phyloP scores from a whole-genome alignment of 2,113 vertebrate genomes.

The Amphilophus citrinellus region DNA sequence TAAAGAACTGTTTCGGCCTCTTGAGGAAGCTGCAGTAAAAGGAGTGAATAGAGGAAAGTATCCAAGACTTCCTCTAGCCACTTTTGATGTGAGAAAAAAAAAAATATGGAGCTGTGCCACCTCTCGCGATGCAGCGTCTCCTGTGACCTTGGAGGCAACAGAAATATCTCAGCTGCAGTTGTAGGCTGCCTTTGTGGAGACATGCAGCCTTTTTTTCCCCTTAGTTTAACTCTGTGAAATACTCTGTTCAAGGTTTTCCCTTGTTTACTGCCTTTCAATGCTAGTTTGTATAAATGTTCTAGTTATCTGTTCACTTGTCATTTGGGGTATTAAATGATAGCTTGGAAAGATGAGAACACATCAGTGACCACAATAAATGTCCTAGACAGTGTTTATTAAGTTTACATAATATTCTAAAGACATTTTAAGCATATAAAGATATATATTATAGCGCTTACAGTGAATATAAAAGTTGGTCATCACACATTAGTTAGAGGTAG shows the following conservation, averaged over 20 bases:
- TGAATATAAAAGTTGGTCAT: no score
- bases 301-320: no score
- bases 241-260: background rate
- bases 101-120: constrained; percentile 3
- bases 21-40: background rate
- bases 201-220: background rate
- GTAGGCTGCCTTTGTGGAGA: background rate
- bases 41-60: background rate
- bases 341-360: no score
- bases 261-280: no score
- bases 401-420: no score
- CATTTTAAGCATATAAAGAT: no score
- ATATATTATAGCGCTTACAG: no score
- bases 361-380: no score
- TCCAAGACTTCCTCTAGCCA: background rate
- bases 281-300: no score
- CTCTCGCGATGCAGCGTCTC: constrained; percentile 13
- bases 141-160: constrained; percentile 11
- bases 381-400: no score
- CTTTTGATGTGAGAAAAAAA: constrained; percentile 44
- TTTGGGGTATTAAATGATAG: no score
- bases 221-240: background rate
- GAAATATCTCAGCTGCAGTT: background rate
- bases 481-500: no score
- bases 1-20: background rate